Percentiles rank a stretch among this genome's conserved stretches.
These are phyloP conservation scores for Drepana arcuata DNA, from an alignment of 1,140 invertebrate genomes.

Conservation along the genomic window DNA sequence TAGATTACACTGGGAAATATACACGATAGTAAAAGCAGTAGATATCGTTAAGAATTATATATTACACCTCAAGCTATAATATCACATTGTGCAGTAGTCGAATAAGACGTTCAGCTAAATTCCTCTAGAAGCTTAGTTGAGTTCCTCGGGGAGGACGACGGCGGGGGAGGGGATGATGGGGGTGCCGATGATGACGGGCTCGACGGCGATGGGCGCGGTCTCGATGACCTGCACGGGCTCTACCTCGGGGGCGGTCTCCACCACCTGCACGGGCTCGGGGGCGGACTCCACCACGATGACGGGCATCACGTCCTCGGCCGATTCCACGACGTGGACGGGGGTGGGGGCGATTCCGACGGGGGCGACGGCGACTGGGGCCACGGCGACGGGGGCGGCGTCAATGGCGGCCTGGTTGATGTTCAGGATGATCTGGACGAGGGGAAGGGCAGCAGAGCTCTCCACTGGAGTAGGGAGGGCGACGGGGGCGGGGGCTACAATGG, in stretches of 20 bases:
- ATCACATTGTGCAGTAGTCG: too few relatives aligned
- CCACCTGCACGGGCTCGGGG: constrained; percentile 1
- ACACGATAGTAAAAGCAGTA: too few relatives aligned
- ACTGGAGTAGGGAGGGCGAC: too few relatives aligned
- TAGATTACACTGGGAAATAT: too few relatives aligned
- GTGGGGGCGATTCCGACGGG: constrained; percentile 3
- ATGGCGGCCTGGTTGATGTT: constrained; percentile 11
- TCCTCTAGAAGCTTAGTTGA: constrained; percentile 23
- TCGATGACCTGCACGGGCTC: constrained; percentile 4
- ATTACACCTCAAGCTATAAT: too few relatives aligned
- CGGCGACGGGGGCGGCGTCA: background rate
- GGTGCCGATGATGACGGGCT: constrained; percentile 18
- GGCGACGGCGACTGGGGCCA: background rate
- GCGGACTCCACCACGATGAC: background rate
- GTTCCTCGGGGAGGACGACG: constrained; percentile 17
- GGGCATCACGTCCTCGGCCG: background rate
- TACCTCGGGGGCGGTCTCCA: background rate
- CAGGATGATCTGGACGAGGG: constrained; percentile 18
- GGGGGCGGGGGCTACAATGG: background rate
- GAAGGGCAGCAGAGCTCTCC: too few relatives aligned
- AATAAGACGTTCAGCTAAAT: too few relatives aligned
- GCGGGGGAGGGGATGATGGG: constrained; percentile 21
- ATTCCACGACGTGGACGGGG: constrained; percentile 1
- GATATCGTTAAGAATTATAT: too few relatives aligned
- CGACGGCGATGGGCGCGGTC: constrained; percentile 4